phyloP scores from a whole-genome alignment of 2,888 invertebrate species.

The Ceraclea dissimilis region DNA sequence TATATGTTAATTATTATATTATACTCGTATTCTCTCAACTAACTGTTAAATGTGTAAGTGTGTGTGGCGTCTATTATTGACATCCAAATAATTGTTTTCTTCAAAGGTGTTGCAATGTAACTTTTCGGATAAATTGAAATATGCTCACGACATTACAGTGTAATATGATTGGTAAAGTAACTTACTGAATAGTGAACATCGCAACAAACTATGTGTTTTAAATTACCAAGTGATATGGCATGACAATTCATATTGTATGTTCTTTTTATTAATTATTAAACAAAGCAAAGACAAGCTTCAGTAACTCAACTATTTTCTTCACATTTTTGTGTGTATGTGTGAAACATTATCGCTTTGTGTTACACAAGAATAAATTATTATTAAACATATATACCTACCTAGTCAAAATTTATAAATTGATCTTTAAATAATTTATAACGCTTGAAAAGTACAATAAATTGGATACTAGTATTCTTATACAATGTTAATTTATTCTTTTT shows the following conservation, averaged over 20 bases:
- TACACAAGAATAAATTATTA: too few relatives aligned
- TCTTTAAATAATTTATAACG: too few relatives aligned
- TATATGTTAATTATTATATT: slow-evolving; percentile 1
- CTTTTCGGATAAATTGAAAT: not conserved
- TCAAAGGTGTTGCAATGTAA: not conserved
- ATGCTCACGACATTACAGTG: not conserved
- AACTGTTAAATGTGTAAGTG: slow-evolving; percentile 15
- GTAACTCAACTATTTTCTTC: not conserved
- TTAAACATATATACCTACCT: too few relatives aligned
- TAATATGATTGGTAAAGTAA: too few relatives aligned
- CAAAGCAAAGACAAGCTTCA: not conserved
- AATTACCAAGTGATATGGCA: too few relatives aligned
- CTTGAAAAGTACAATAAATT: not conserved
- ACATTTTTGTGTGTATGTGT: not conserved
- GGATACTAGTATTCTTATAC: slow-evolving; percentile 29
- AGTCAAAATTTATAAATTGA: too few relatives aligned
- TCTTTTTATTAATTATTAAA: not conserved
- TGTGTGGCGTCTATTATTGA: slow-evolving; percentile 21
- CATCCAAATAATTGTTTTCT: slow-evolving; percentile 5
- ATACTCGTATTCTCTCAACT: slow-evolving; percentile 19
- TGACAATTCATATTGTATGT: slow-evolving; percentile 8
- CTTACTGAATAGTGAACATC: slow-evolving; percentile 10
- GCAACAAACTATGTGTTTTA: too few relatives aligned
- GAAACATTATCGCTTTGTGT: slow-evolving; percentile 2
- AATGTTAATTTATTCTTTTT: slow-evolving; percentile 49